Conservation (phyloP, 2,888 invertebrate genomes). For the Stictocephala bisonia region DNA sequence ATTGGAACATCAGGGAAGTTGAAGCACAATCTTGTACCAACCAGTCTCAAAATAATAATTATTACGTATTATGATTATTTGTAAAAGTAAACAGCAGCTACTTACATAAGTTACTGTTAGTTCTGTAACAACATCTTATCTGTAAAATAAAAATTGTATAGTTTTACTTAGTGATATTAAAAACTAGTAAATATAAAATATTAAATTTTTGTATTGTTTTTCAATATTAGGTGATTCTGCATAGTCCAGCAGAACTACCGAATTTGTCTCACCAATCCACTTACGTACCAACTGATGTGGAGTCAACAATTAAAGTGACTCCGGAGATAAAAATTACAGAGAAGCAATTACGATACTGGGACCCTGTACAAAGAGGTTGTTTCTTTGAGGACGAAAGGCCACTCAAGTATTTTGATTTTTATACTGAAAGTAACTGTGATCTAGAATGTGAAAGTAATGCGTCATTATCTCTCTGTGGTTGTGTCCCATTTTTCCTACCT, state of each 20-base stretch:
- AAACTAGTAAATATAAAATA: neutral
- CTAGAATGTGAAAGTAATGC: constrained; percentile 44
- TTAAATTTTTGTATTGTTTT: neutral
- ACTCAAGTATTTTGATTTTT: constrained; percentile 32
- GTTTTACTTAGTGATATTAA: neutral
- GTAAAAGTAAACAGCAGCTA: too few relatives aligned
- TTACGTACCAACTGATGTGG: constrained; percentile 20
- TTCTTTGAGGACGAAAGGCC: constrained; percentile 39
- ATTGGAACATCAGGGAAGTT: too few relatives aligned
- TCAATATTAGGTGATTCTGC: constrained; percentile 12
- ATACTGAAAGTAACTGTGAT: constrained; percentile 43
- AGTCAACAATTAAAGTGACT: neutral
- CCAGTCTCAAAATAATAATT: too few relatives aligned
- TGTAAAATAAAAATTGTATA: neutral
- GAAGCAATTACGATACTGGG: constrained; percentile 6
- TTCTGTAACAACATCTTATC: too few relatives aligned
- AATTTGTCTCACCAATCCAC: neutral
- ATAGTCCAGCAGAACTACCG: constrained; percentile 44
- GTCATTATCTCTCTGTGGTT: constrained; percentile 32
- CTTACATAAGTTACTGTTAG: too few relatives aligned
- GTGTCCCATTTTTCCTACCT: constrained; percentile 21
- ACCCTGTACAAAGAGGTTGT: constrained; percentile 30
- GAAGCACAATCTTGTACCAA: too few relatives aligned
- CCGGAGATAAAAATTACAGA: constrained; percentile 22
- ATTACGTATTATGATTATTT: too few relatives aligned